Evolutionary conservation across 2,888 invertebrate species (phyloP).

Genomic region (Eristalis tenax): DNA sequence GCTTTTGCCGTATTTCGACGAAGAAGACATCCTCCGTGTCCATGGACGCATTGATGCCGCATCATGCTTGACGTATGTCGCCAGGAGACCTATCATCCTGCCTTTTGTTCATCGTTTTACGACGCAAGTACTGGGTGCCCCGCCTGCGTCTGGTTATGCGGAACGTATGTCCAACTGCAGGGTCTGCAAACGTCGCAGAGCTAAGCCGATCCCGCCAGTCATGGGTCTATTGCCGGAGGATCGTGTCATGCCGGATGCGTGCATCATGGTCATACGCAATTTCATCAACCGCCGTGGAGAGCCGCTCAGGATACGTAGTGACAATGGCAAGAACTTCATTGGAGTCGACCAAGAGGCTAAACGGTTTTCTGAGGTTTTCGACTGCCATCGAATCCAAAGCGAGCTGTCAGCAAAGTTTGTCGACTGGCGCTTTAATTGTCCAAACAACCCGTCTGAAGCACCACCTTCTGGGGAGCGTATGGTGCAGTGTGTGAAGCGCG

Average conservation of each 20-base stretch:
- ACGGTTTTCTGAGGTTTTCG: too few relatives aligned
- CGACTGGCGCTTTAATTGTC: constrained; percentile 13
- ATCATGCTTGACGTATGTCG: too few relatives aligned
- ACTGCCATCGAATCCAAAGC: neutral
- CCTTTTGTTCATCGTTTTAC: constrained; percentile 15
- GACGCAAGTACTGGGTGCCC: constrained; percentile 33
- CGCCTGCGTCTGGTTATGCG: constrained; percentile 18
- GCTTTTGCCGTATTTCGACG: too few relatives aligned
- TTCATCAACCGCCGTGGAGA: constrained; percentile 26
- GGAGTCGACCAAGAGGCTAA: too few relatives aligned
- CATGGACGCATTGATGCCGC: too few relatives aligned
- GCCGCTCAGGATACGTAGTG: constrained; percentile 17
- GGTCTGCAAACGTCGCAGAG: constrained; percentile 13
- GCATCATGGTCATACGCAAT: neutral
- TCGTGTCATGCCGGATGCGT: constrained; percentile 58
- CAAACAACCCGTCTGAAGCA: too few relatives aligned
- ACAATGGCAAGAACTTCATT: too few relatives aligned
- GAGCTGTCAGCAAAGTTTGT: constrained; percentile 28
- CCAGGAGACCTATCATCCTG: constrained; percentile 35
- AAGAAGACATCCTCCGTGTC: too few relatives aligned
- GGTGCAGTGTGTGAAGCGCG: constrained; percentile 59
- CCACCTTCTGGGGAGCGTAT: constrained; percentile 71
- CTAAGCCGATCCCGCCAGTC: constrained; percentile 27
- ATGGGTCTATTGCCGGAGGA: constrained; percentile 66
- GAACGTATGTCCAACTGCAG: constrained; percentile 20